phyloP scores from a whole-genome alignment of 2,113 vertebrate species.

The Planiliza haematocheilus region DNA sequence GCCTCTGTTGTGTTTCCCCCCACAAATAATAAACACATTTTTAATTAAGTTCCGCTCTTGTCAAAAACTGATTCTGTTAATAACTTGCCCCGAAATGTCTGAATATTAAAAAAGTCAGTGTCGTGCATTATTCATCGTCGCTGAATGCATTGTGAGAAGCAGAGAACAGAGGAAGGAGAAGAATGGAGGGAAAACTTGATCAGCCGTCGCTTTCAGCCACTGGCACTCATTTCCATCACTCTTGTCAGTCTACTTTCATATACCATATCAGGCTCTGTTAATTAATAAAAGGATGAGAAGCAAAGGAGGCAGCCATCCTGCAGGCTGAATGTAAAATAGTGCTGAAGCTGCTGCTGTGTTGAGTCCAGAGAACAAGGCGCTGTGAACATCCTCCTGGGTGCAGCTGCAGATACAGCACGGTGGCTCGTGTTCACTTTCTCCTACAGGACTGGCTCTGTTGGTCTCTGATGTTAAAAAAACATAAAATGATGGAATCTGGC shows the following conservation, averaged over 20 bases:
- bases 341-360: constrained; percentile 32
- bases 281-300: constrained; percentile 57
- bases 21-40: constrained; percentile 77
- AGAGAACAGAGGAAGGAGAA: constrained; percentile 16
- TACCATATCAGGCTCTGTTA: constrained; percentile 46
- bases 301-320: constrained; percentile 12
- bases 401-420: constrained; percentile 15
- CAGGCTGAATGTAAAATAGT: constrained; percentile 31
- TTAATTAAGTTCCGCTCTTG: constrained; percentile 79
- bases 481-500: constrained; percentile 12
- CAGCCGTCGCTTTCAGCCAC: constrained; percentile 45
- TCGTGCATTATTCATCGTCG: constrained; percentile 75
- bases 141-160: constrained; percentile 40
- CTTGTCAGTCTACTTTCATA: constrained; percentile 56
- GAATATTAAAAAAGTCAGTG: constrained; percentile 70
- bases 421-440: constrained; percentile 27
- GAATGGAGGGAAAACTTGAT: constrained; percentile 32
- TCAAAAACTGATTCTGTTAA: constrained; percentile 75
- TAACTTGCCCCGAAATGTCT: constrained; percentile 73
- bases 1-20: constrained; percentile 57
- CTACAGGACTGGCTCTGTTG: constrained; percentile 13
- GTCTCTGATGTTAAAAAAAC: constrained; percentile 3
- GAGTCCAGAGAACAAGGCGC: constrained; percentile 45
- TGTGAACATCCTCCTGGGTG: constrained; percentile 51
- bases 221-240: constrained; percentile 49